phyloP scores from a whole-genome alignment of 1,140 invertebrate species.

The Hypsibius dujardini region DNA sequence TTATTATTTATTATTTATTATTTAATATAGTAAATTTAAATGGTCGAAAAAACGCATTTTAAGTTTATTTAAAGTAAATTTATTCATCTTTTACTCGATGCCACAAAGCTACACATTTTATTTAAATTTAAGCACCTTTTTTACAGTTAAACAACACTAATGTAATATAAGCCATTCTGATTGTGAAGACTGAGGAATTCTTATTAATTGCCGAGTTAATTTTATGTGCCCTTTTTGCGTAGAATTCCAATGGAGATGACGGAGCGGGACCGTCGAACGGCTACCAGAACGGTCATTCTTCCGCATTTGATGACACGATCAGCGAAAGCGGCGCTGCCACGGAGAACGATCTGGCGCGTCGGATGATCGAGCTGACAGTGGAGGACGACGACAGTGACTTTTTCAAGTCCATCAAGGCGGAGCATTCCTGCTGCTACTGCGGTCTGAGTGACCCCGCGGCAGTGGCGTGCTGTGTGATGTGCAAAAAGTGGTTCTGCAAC shows the following conservation, averaged over 20 bases:
- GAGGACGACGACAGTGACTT: constrained; percentile 13
- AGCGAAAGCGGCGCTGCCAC: not conserved
- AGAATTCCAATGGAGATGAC: not conserved
- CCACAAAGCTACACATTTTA: not conserved
- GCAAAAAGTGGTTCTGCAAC: constrained; percentile 99
- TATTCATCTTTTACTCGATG: not conserved
- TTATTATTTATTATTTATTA: not conserved
- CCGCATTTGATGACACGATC: not conserved
- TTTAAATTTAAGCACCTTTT: no score
- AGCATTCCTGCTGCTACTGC: constrained; percentile 83
- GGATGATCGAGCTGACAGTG: constrained; percentile 15
- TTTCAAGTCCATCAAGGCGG: constrained; percentile 32
- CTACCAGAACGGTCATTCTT: not conserved
- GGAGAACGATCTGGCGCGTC: constrained; percentile 9
- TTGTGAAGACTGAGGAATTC: not conserved
- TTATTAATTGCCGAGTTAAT: not conserved
- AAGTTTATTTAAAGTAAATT: no score
- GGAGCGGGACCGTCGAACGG: not conserved
- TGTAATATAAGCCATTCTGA: not conserved
- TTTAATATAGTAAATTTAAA: no score
- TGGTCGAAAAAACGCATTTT: no score
- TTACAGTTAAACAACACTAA: not conserved
- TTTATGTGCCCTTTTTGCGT: no score
- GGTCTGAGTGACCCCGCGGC: constrained; percentile 93
- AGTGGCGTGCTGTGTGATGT: constrained; percentile 93